Conservation (phyloP, 2,113 vertebrate genomes). For the Passer montanus region DNA sequence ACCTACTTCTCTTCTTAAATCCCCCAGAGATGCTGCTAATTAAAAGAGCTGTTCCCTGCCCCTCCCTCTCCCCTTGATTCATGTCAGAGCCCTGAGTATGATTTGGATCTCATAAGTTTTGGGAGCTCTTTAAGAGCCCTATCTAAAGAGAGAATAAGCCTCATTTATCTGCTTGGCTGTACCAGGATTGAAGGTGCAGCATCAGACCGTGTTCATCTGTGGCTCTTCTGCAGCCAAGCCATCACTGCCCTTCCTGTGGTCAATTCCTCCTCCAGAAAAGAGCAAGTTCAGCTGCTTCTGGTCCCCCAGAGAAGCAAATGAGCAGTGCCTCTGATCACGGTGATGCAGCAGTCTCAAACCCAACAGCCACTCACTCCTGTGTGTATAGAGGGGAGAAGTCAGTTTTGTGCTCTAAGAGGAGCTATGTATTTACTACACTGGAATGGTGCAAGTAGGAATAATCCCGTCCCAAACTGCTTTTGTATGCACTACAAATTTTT, state of each 20-base stretch:
- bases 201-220: fast-evolving
- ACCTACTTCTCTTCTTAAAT: background rate
- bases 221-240: background rate
- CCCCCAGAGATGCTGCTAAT: background rate
- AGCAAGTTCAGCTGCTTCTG: background rate
- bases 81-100: background rate
- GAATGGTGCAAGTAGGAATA: background rate
- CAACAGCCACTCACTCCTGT: background rate
- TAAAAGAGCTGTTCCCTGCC: background rate
- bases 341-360: background rate
- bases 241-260: background rate
- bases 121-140: background rate
- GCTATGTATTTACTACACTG: background rate
- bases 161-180: background rate
- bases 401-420: background rate
- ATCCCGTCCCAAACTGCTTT: background rate
- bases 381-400: background rate
- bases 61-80: background rate
- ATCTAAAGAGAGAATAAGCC: background rate
- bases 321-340: fast-evolving
- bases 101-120: background rate
- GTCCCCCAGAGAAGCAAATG: background rate
- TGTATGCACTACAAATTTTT: background rate
- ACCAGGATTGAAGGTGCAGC: background rate
- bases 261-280: background rate